A percentile compares a stretch with the other conserved stretches of the same genome.
Conservation (phyloP, 1,140 invertebrate genomes). For the Polypedilum vanderplanki region DNA sequence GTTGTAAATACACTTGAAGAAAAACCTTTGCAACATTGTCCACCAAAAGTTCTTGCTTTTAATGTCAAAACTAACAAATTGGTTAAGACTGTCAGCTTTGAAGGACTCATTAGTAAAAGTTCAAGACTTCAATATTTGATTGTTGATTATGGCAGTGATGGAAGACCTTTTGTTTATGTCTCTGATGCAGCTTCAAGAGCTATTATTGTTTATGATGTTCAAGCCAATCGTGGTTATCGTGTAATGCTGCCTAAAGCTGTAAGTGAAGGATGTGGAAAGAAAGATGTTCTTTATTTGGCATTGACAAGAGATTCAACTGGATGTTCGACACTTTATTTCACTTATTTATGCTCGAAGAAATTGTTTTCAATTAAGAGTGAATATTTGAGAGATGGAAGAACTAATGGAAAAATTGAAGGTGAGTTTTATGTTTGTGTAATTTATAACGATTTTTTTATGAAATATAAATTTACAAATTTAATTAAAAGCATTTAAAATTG, state of each 20-base stretch:
- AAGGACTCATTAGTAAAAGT: conserved; percentile 44
- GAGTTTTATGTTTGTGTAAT: conserved; percentile 33
- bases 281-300: conserved; percentile 54
- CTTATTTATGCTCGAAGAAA: conserved; percentile 49
- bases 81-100: conserved; percentile 50
- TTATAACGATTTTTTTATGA: too few species aligned
- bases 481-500: too few species aligned
- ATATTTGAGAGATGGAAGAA: conserved; percentile 47
- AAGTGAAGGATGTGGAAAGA: conserved; percentile 38
- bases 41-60: conserved; percentile 52
- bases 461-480: too few species aligned
- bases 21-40: conserved; percentile 46
- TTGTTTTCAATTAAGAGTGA: conserved; percentile 52
- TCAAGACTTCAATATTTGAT: conserved; percentile 53
- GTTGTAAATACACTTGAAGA: conserved; percentile 50
- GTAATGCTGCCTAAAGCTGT: conserved; percentile 52
- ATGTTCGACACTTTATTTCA: conserved; percentile 50
- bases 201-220: conserved; percentile 57
- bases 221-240: conserved; percentile 49
- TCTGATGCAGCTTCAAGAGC: conserved; percentile 55
- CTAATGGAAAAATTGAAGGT: conserved; percentile 47
- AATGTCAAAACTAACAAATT: conserved; percentile 50
- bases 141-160: conserved; percentile 51
- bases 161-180: conserved; percentile 50
- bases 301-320: conserved; percentile 47